Evolutionary conservation across 2,113 vertebrate genomes (phyloP), one percentile per base, ranked within the genome.

Genomic region (Poeciliopsis occidentalis): DNA sequence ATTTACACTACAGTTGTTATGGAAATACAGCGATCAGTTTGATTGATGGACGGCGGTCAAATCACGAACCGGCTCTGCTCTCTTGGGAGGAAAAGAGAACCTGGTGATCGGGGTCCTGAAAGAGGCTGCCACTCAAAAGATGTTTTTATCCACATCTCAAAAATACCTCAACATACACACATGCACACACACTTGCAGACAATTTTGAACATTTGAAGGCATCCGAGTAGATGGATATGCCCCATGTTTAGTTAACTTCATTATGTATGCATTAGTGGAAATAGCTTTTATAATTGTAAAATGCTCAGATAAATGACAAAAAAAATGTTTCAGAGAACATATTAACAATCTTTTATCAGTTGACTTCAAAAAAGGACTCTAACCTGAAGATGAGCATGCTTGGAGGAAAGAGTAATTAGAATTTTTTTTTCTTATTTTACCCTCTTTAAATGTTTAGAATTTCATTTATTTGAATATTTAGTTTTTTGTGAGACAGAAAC

Each of bases 81-180:
- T 79, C 32, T 34, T 24, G 62, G 44, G 69, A 73, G 5, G 47
- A 65, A 60, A 32, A 64, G 24, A 71, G 62, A 78, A 71, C 66
- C 60, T 83, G 69, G 71, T 60, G 27, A 78, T 82, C 37, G 47
- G 72, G 41, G 64, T 71, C 30, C 66, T 69, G 67, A 81, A 75
- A 79, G 74, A 73, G 64, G 64, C 68, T 86, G 83, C 82, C 85
- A 82, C 19, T 87, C 79, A 81, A 71, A 82, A 67, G 13, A 24
- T 8, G 63, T 70, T 76, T 75, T 73, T 37, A 75, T 31, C 13
- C 29, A 57, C 60, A 17, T 8, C 54, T 73, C 41, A 65, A 41
- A 62, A 78, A 78, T 69, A 68, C 62, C 69, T 51, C 4, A n/a
- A 37, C 26, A 29, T 37, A 37, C 34, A 37, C 34, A 37, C 8